Conservation (phyloP, 2,797 vertebrate genomes). For the Kryptolebias ocellatus region DNA sequence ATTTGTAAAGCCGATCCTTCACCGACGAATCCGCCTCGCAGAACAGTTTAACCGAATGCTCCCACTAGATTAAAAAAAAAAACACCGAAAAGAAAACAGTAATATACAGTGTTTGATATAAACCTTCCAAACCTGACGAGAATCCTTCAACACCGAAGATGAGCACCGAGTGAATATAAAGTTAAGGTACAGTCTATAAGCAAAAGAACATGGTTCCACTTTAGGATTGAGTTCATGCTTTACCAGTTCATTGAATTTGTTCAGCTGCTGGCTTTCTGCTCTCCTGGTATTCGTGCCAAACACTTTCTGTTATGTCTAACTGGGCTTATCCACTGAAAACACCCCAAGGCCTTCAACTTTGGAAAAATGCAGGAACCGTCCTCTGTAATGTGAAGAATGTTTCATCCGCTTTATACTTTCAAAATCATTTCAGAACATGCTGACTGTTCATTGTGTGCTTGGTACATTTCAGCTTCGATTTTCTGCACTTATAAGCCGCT, state of each 20-base stretch:
- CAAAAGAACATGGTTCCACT: neutral
- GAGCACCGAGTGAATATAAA: neutral
- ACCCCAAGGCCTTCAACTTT: slow-evolving; percentile 35
- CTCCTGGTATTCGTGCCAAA: slow-evolving; percentile 42
- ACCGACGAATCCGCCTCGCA: slow-evolving; percentile 61
- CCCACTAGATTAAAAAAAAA: slow-evolving; percentile 72
- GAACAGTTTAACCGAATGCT: slow-evolving; percentile 61
- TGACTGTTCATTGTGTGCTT: neutral
- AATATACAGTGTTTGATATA: slow-evolving; percentile 1
- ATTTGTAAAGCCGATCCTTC: slow-evolving; percentile 64
- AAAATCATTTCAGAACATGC: neutral
- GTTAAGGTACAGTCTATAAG: neutral
- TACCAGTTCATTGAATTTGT: slow-evolving; percentile 1
- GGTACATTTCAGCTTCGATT: too few species aligned
- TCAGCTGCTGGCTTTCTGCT: slow-evolving; percentile 12
- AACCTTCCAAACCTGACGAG: slow-evolving; percentile 8
- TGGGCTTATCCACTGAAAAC: slow-evolving; percentile 32
- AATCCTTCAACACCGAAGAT: neutral
- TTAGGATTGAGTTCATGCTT: neutral
- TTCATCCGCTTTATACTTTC: neutral
- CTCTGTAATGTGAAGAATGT: slow-evolving; percentile 54
- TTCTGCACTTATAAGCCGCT: too few species aligned
- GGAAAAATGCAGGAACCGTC: slow-evolving; percentile 24
- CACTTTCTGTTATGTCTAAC: slow-evolving; percentile 57
- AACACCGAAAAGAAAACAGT: slow-evolving; percentile 2